Evolutionary conservation across 2,888 invertebrate species (phyloP), one percentile per base, ranked within the genome.

Genomic region (Sesia apiformis): DNA sequence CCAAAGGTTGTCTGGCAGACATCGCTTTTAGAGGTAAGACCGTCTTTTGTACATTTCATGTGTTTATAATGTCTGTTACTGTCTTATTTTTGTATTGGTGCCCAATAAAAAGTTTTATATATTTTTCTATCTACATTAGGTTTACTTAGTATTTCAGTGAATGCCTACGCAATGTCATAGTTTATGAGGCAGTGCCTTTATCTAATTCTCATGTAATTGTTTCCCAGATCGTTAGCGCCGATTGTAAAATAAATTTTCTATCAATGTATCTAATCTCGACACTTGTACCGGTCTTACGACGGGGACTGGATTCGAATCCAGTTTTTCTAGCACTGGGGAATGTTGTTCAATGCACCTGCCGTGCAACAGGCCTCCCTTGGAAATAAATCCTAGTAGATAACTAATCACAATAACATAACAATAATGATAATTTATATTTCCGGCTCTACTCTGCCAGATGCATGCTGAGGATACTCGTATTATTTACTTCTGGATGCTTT

Each of bases 241-340:
- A 62, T 69, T 67, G 63, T 73, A 67, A 71, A 76, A 74, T 75
- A 72, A 65, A 74, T 73, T 66, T 72, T 72, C 63, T 77, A 76
- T 75, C 72, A 72, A 76, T 76, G 63, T 68, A 72, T 77, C 71
- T 78, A 80, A 81, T 80, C 78, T 78, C 63, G 65, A 69, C 66
- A 66, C 67, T 67, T 59, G 66, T 59, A 60, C 57, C 63, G 65
- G 64, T 62, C 59, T 60, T 57, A 63, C 63, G 5, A 40, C 7
- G 46, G 50, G 46, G 46, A 39, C 73, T 63, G 64, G 73, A 63
- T 72, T 70, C 63, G 63, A 70, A 81, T 82, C 88, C 78, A 84
- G 86, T 87, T 88, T 86, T 85, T 86, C 84, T 82, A 79, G 78
- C 76, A 65, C 62, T 67, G 64, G 74, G 80, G 88, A 88, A 87